Conservation (phyloP, 2,797 vertebrate genomes). For the Eulemur albifrons region DNA sequence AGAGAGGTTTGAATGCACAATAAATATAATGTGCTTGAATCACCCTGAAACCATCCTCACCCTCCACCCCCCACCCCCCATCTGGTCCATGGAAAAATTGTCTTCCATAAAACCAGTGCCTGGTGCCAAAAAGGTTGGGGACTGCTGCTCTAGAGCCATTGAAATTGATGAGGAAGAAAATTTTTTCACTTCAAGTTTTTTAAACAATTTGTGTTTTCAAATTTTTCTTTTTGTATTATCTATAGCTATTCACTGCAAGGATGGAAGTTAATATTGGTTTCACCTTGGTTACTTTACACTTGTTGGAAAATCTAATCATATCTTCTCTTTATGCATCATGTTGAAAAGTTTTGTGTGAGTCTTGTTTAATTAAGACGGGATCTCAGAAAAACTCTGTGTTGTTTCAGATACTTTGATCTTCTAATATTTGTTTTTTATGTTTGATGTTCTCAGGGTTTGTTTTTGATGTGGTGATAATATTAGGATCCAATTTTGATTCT, state of each 20-base stretch:
- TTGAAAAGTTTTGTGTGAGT: not conserved
- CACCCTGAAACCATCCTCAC: too few species aligned
- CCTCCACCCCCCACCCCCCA: too few species aligned
- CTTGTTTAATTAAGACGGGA: slow-evolving; percentile 25
- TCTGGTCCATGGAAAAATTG: too few species aligned
- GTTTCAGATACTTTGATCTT: slow-evolving; percentile 5
- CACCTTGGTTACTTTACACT: not conserved
- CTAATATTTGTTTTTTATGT: slow-evolving; percentile 8
- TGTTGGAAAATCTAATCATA: not conserved
- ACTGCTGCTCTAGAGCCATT: not conserved
- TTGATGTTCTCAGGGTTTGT: not conserved
- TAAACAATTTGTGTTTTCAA: not conserved
- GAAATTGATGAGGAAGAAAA: not conserved
- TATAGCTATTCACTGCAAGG: not conserved
- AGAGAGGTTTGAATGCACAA: too few species aligned
- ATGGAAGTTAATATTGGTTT: not conserved
- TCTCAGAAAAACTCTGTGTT: not conserved
- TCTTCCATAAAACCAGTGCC: too few species aligned
- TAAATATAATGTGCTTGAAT: too few species aligned
- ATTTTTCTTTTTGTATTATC: not conserved
- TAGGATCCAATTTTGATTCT: slow-evolving; percentile 2
- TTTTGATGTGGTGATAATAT: slow-evolving; percentile 13
- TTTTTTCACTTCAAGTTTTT: not conserved
- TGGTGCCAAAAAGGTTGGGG: too few species aligned
- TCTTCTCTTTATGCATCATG: not conserved